Percentiles rank a stretch among this genome's conserved stretches.
phyloP scores from a whole-genome alignment of 1,140 invertebrate species.

The Ceratoteleas bidentatus region DNA sequence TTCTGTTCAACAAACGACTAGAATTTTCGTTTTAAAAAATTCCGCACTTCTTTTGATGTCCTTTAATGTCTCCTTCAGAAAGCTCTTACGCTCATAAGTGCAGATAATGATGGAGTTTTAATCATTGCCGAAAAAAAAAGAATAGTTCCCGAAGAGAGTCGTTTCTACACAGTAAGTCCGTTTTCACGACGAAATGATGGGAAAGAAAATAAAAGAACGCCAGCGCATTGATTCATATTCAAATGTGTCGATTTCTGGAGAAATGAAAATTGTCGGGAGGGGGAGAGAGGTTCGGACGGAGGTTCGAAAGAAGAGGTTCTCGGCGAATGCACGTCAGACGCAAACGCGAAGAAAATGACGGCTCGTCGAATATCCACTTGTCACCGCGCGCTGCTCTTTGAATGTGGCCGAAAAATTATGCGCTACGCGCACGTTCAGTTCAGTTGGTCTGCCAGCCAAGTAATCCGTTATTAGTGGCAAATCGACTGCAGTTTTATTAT shows the following conservation, averaged over 20 bases:
- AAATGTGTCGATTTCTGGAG: slow-evolving; percentile 39
- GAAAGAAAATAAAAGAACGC: slow-evolving; percentile 19
- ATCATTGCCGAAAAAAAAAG: too few relatives aligned
- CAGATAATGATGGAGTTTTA: too few relatives aligned
- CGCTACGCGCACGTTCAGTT: slow-evolving; percentile 26
- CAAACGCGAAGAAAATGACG: slow-evolving; percentile 50
- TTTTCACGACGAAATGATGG: slow-evolving; percentile 15
- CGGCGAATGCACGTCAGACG: slow-evolving; percentile 32
- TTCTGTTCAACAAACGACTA: too few relatives aligned
- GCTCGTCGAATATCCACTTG: slow-evolving; percentile 53
- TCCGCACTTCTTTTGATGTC: too few relatives aligned
- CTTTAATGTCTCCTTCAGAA: too few relatives aligned
- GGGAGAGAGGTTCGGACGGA: slow-evolving; percentile 16
- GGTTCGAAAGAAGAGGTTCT: too few relatives aligned
- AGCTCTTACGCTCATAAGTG: too few relatives aligned
- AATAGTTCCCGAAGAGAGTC: background rate
- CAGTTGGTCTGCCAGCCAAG: slow-evolving; percentile 7
- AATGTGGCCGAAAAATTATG: slow-evolving; percentile 41
- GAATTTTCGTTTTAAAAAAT: too few relatives aligned
- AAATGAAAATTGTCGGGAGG: slow-evolving; percentile 38
- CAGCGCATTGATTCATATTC: slow-evolving; percentile 36
- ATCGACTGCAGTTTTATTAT: too few relatives aligned
- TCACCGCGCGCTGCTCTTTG: slow-evolving; percentile 31
- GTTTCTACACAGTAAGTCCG: background rate
- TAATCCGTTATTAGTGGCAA: slow-evolving; percentile 7